phyloP scores from a whole-genome alignment of 2,113 vertebrate genomes.

The Lepisosteus oculatus region DNA sequence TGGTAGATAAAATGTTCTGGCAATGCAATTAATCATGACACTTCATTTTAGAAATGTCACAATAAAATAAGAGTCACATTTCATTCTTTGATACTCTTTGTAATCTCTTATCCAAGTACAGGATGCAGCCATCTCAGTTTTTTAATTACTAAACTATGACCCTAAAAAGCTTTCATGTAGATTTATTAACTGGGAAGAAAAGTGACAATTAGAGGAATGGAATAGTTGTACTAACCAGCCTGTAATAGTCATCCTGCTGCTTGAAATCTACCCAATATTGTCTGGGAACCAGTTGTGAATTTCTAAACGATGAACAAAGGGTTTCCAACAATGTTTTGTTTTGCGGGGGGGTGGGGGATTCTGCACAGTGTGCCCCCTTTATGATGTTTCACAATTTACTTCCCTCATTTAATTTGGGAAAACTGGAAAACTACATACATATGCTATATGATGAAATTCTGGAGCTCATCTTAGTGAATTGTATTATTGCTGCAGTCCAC shows the following conservation, averaged over 20 bases:
- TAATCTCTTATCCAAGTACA: not conserved
- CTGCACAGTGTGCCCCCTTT: too few species aligned
- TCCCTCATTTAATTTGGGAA: too few species aligned
- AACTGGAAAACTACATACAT: too few species aligned
- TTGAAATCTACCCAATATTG: not conserved
- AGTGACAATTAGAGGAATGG: conserved; percentile 1
- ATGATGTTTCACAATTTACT: too few species aligned
- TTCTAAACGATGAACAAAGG: conserved; percentile 2
- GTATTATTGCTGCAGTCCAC: too few species aligned
- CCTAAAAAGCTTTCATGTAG: not conserved
- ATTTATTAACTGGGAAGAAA: conserved; percentile 13
- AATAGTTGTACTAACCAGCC: not conserved
- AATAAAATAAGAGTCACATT: conserved; percentile 1
- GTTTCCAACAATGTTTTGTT: not conserved
- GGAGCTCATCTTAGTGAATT: too few species aligned
- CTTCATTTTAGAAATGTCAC: conserved; percentile 14
- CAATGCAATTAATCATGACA: conserved; percentile 7
- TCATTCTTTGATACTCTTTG: conserved; percentile 9
- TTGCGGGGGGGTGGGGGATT: too few species aligned
- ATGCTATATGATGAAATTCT: too few species aligned
- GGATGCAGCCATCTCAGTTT: conserved; percentile 7
- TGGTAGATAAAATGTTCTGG: conserved; percentile 10
- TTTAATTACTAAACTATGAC: conserved; percentile 8
- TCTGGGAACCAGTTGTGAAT: conserved; percentile 2
- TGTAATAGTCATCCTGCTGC: conserved; percentile 13